A percentile compares a stretch with the other conserved stretches of the same genome.
Evolutionary conservation across 2,113 vertebrate genomes (phyloP).

Genomic region (Poeciliopsis prolifica): DNA sequence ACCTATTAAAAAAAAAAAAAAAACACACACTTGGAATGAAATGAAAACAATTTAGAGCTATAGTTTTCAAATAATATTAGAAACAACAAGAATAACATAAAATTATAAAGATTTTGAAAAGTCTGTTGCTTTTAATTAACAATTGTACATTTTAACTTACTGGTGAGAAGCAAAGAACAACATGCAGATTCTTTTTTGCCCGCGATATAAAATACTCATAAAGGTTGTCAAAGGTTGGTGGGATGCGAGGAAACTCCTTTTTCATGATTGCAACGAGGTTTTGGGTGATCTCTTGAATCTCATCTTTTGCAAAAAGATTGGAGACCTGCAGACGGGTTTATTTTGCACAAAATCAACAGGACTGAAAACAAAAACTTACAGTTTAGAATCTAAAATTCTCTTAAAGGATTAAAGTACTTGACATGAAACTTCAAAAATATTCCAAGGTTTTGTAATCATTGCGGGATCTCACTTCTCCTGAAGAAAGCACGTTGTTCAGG

Average conservation of each 20-base stretch:
- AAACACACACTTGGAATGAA: neutral
- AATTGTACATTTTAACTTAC: constrained; percentile 35
- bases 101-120: neutral
- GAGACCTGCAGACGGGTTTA: constrained; percentile 66
- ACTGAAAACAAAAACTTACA: neutral
- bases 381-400: too few species aligned
- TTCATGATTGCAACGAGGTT: constrained; percentile 83
- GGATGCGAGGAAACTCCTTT: constrained; percentile 77
- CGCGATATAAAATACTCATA: constrained; percentile 84
- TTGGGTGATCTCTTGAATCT: constrained; percentile 83
- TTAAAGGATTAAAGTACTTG: too few species aligned
- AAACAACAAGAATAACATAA: neutral
- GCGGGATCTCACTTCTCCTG: constrained; percentile 74
- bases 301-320: constrained; percentile 84
- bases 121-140: neutral
- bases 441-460: neutral
- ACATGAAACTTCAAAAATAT: neutral
- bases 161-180: constrained; percentile 86
- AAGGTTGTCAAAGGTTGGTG: constrained; percentile 82
- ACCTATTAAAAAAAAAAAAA: constrained; percentile 50
- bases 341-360: constrained; percentile 3
- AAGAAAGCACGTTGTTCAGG: constrained; percentile 85
- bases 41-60: neutral
- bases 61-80: neutral
- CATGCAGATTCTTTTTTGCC: constrained; percentile 81